These are phyloP conservation scores for Sylvia atricapilla DNA, from an alignment of 2,113 vertebrate genomes.

Conservation along the genomic window DNA sequence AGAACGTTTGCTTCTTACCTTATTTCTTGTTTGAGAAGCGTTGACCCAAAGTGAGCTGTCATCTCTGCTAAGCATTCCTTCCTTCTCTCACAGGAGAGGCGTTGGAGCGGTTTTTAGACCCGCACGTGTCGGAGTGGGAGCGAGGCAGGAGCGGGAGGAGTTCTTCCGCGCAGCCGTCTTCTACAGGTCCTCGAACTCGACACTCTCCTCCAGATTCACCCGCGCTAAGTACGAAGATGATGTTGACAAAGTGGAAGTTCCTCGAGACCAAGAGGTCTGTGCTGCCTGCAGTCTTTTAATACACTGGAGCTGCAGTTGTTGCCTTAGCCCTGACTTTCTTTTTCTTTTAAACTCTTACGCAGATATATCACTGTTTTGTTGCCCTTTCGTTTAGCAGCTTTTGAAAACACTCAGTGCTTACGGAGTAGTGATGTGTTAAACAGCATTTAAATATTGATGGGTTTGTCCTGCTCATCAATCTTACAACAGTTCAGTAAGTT, in stretches of 20 bases:
- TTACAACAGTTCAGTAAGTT: neutral
- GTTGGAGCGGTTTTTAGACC: conserved; percentile 80
- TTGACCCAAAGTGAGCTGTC: neutral
- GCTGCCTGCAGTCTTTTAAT: neutral
- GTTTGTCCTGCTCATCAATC: neutral
- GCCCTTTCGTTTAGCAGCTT: neutral
- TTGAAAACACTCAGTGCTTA: neutral
- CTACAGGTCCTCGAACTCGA: conserved; percentile 78
- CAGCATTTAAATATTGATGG: neutral
- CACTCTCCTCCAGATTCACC: conserved; percentile 86
- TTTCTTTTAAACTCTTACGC: neutral
- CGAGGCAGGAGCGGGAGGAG: conserved; percentile 86
- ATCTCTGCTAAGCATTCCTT: neutral
- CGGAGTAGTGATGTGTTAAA: neutral
- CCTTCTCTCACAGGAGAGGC: conserved; percentile 49
- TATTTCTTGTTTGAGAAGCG: neutral
- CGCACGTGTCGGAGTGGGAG: conserved; percentile 88
- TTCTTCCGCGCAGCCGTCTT: conserved; percentile 85
- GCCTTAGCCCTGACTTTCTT: neutral
- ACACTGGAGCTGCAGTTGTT: neutral
- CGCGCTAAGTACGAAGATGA: conserved; percentile 79
- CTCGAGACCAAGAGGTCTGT: conserved; percentile 82
- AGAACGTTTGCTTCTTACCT: neutral
- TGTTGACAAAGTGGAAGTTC: conserved; percentile 80
- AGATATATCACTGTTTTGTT: neutral